A percentile compares a stretch with the other conserved stretches of the same genome.
phyloP scores from a whole-genome alignment of 2,113 vertebrate genomes.

The Oryctolagus cuniculus region mOryCun1.1 NC_091441.1:61289501-61290000 shows the following conservation, averaged over 20 bases:
- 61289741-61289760: background rate
- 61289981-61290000: constrained; percentile 11
- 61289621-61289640: no score
- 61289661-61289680: no score
- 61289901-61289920: background rate
- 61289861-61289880: background rate
- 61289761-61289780: background rate
- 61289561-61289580: no score
- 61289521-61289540: no score
- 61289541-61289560: no score
- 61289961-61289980: background rate
- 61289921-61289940: background rate
- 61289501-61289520: no score
- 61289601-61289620: no score
- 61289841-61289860: background rate
- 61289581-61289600: no score
- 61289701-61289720: background rate
- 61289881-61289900: background rate
- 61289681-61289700: no score
- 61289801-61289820: background rate
- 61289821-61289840: background rate
- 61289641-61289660: no score
- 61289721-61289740: background rate
- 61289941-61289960: background rate
- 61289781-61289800: background rate